A percentile compares a stretch with the other conserved stretches of the same genome.
Evolutionary conservation across 2,797 vertebrate species (phyloP).

Genomic region (Liasis olivaceus): DNA sequence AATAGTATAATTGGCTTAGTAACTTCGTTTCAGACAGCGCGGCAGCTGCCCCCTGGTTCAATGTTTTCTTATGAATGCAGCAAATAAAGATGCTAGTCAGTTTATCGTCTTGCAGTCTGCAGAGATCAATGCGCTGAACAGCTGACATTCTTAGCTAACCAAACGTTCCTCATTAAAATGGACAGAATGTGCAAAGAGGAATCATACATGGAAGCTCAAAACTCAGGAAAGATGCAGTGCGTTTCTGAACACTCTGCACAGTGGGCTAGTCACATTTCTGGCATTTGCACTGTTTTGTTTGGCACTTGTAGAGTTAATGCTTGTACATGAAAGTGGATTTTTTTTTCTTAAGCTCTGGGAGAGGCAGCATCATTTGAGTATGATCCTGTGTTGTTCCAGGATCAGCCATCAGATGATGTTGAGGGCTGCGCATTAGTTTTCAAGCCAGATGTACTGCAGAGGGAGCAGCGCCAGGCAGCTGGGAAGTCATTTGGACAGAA

Average conservation of each 20-base stretch:
- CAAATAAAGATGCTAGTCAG: constrained; percentile 26
- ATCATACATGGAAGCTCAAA: neutral
- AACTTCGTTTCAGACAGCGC: constrained; percentile 47
- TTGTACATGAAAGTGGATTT: neutral
- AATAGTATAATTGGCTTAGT: constrained; percentile 45
- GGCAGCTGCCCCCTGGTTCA: constrained; percentile 56
- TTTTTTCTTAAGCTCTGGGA: neutral
- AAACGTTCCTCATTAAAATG: neutral
- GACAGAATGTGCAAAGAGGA: neutral
- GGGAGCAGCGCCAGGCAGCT: neutral
- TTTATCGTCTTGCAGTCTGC: constrained; percentile 28
- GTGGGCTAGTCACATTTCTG: neutral
- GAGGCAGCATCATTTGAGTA: neutral
- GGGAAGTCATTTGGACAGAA: neutral
- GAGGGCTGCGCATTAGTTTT: neutral
- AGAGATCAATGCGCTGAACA: constrained; percentile 6
- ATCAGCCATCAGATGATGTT: neutral
- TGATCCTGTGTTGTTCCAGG: neutral
- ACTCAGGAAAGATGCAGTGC: neutral
- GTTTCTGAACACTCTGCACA: neutral
- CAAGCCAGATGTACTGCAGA: no score
- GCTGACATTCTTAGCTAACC: no score
- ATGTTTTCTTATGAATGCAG: constrained; percentile 19
- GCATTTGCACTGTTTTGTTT: neutral
- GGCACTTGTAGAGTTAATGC: neutral